Evolutionary conservation across 2,113 vertebrate genomes (phyloP).

Genomic region (zebrafish (Danio rerio)): DNA sequence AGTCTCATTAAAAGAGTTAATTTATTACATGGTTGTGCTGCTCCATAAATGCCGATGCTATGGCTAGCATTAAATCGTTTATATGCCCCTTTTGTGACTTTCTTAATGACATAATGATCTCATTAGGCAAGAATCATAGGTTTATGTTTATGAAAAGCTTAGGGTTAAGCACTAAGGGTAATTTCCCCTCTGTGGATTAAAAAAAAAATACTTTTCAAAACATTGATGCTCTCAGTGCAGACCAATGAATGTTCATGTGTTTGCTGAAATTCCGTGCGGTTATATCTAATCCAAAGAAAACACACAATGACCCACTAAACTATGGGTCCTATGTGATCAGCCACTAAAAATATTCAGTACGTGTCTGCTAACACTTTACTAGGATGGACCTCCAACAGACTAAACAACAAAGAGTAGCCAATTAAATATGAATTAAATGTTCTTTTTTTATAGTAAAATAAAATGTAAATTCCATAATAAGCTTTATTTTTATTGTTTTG

Average conservation of each 20-base stretch:
- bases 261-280: not conserved
- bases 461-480: not conserved
- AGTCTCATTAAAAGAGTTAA: constrained; percentile 52
- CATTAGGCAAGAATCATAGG: constrained; percentile 46
- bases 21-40: constrained; percentile 52
- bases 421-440: not conserved
- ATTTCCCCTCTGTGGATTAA: constrained; percentile 41
- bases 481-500: not conserved
- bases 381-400: no score
- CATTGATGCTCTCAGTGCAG: not conserved
- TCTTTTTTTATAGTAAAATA: not conserved
- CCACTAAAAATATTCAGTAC: not conserved
- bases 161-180: constrained; percentile 27
- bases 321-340: not conserved
- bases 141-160: constrained; percentile 29
- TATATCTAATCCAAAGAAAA: not conserved
- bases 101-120: constrained; percentile 46
- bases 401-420: not conserved
- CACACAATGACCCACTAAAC: not conserved
- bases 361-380: not conserved
- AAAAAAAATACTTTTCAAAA: constrained; percentile 13
- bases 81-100: constrained; percentile 29
- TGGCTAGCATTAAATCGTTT: constrained; percentile 46
- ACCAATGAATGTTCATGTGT: not conserved
- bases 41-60: constrained; percentile 50